phyloP scores from a whole-genome alignment of 2,797 vertebrate genomes.

The Sebastes paucispinis region DNA sequence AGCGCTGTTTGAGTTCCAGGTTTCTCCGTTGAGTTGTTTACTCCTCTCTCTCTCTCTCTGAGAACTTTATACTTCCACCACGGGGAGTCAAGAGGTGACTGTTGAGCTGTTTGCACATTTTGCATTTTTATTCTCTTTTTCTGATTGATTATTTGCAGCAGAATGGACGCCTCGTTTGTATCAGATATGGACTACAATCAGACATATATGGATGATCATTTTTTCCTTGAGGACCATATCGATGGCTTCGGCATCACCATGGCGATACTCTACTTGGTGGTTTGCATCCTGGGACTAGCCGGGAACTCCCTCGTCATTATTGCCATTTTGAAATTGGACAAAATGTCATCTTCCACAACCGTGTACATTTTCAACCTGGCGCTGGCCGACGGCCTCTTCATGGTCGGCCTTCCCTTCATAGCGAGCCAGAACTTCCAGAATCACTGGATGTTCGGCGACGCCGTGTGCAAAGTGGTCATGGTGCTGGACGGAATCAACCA shows the following conservation, averaged over 20 bases:
- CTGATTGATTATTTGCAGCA: neutral
- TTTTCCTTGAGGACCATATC: slow-evolving; percentile 7
- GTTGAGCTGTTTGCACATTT: neutral
- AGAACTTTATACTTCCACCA: slow-evolving; percentile 9
- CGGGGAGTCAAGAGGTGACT: neutral
- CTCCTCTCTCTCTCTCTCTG: neutral
- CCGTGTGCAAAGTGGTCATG: slow-evolving; percentile 80
- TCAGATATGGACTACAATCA: slow-evolving; percentile 51
- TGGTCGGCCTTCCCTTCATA: slow-evolving; percentile 83
- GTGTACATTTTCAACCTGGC: slow-evolving; percentile 86
- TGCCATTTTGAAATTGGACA: slow-evolving; percentile 79
- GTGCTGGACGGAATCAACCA: slow-evolving; percentile 85
- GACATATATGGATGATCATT: slow-evolving; percentile 43
- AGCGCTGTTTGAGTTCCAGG: slow-evolving; percentile 16
- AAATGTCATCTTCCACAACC: slow-evolving; percentile 78
- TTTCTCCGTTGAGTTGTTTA: slow-evolving; percentile 14
- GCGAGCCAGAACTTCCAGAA: slow-evolving; percentile 80
- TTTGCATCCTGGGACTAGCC: slow-evolving; percentile 77
- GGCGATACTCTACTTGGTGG: slow-evolving; percentile 74
- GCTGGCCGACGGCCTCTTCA: slow-evolving; percentile 83
- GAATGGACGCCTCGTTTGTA: slow-evolving; percentile 61
- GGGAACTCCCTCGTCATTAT: slow-evolving; percentile 80
- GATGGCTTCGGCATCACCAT: slow-evolving; percentile 68
- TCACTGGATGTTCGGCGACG: slow-evolving; percentile 79
- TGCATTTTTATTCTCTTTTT: neutral